phyloP scores from a whole-genome alignment of 1,140 invertebrate genomes.

The Rhyzopertha dominica region DNA sequence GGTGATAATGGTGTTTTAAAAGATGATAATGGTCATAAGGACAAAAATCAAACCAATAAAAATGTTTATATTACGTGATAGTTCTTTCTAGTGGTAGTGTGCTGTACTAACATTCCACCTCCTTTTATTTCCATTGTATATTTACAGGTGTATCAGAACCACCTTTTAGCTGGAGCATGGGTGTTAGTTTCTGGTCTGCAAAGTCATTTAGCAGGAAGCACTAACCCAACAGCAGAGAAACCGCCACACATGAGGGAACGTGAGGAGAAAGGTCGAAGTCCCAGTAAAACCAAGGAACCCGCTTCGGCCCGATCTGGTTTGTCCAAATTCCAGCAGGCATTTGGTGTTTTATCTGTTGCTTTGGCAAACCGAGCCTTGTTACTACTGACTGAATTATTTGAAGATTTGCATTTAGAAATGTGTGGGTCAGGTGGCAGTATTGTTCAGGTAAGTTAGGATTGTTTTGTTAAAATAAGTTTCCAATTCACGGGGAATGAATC shows the following conservation, averaged over 20 bases:
- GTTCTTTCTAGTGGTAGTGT: constrained; percentile 10
- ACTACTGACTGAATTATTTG: constrained; percentile 59
- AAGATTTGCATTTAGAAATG: constrained; percentile 61
- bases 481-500: too few species aligned
- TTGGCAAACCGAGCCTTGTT: constrained; percentile 68
- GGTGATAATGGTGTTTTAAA: too few species aligned
- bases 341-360: constrained; percentile 76
- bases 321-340: constrained; percentile 62
- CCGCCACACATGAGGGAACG: constrained; percentile 34
- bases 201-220: constrained; percentile 56
- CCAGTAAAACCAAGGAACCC: constrained; percentile 60
- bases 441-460: constrained; percentile 22
- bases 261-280: constrained; percentile 60
- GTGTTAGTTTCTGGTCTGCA: constrained; percentile 81
- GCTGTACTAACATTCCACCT: constrained; percentile 10
- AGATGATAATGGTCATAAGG: too few species aligned
- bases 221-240: constrained; percentile 51
- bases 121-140: constrained; percentile 12
- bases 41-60: not conserved
- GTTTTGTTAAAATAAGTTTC: not conserved
- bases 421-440: constrained; percentile 30
- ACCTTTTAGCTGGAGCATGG: constrained; percentile 83
- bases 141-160: constrained; percentile 77
- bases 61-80: too few species aligned
- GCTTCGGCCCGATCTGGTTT: constrained; percentile 42